Base-by-base conservation (phyloP, 1,140 invertebrate genomes). In the Argopecten irradians region DNA sequence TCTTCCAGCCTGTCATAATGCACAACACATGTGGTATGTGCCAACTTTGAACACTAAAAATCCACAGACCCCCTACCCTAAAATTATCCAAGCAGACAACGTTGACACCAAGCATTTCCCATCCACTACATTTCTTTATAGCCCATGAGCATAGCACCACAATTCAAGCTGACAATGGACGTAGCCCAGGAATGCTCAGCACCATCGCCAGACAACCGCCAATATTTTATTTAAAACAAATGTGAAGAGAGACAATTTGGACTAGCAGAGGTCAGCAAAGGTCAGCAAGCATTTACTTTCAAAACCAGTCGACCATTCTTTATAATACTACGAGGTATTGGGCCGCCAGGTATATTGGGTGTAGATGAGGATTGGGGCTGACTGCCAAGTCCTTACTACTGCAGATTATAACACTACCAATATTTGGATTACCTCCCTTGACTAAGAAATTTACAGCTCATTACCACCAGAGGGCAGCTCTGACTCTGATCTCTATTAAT, bases 181-280 rank as follows among this genome's bases (percentile, higher is more conserved):
- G 55, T 71, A 71, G n/a, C 55, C n/a, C 55, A 71, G 55, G 55
- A 71, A 71, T 71, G 55, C 55, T 71, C 55, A 71, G 22, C 55
- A 71, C 55, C n/a, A 71, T 71, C 55, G n/a, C 55, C 55, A 71
- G 55, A 71, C 55, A 71, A 22, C 28, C 55, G 28, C 22, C 55
- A 71, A 71, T 71, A 71, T 71, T 71, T 71, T 71, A 71, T 71
- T 71, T 71, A 71, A 71, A 71, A 71, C 55, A 71, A 71, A 71
- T 71, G 55, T 71, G 55, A 71, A 71, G 55, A 71, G 55, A 71
- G 55, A 71, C 55, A 71, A 71, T 71, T 71, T 71, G 55, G 55
- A 71, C 55, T 11, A 71, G 55, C 55, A 71, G 55, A 71, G 55
- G 55, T 71, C 55, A 71, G 22, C 28, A 71, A 28, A 71, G 55